Evolutionary conservation across 2,888 invertebrate genomes (phyloP), one percentile per base, ranked within the genome.

Genomic region (Blastobasis adustella): DNA sequence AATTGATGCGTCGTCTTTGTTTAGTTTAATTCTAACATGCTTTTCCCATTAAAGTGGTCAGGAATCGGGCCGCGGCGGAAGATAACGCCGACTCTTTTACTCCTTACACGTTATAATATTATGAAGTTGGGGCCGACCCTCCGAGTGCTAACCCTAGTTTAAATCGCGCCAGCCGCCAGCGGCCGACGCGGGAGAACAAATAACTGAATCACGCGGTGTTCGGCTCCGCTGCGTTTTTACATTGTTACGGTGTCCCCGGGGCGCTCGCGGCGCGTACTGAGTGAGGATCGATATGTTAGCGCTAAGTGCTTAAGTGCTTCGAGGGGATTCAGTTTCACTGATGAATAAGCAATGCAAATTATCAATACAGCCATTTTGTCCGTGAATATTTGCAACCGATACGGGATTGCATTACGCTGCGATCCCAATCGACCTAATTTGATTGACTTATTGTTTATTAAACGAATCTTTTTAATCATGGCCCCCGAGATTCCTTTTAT

Each of bases 1-100:
- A 89, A 89, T 89, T 89, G 89, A 89, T 89, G 89, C 88, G 86
- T 89, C 85, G 86, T 84, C 88, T 89, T 88, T 88, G 88, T 87
- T 89, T 87, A 89, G 89, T 85, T 89, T 87, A 88, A 89, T 88
- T 89, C 88, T 85, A 86, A 89, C 89, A 89, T 87, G 89, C 78
- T 89, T 89, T 88, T 86, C 86, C 89, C 89, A 89, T 89, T 89
- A 89, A 87, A 87, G 81, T 85, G 86, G 85, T 82, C 85, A 85
- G 85, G 81, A 85, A 82, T 85, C 82, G 80, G 74, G 73, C 70
- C 70, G 74, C 79, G 79, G 76, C 80, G 67, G 67, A 69, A 86
- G 87, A 87, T 88, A 87, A 86, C 80, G 79, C 76, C 71, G 84
- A 77, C 78, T 83, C 85, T 84, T 83, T 85, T 84, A 85, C 87